Evolutionary conservation across 2,797 vertebrate species (phyloP), one percentile per base, ranked within the genome.

Genomic region (Lycodopsis pacificus): DNA sequence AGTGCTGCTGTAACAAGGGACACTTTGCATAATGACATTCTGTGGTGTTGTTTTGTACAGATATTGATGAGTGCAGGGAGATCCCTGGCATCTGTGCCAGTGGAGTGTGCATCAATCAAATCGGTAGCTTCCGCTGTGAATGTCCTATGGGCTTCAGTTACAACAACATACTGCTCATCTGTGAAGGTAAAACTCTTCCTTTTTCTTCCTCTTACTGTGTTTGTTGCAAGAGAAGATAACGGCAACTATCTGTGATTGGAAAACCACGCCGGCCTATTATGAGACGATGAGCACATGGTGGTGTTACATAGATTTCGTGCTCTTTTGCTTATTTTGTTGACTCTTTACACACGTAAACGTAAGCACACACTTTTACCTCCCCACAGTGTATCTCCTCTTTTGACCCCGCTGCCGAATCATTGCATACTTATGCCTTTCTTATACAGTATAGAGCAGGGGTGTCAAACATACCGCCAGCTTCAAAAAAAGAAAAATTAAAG

Each of bases 101-200:
- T 0, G 97, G 98, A 0, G 94, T 97, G 67, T 98, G 97, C 86
- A 96, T 98, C 94, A 98, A 98, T 93, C 98, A 99, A 85, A 97
- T 97, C 0, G 96, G 98, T 57, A 98, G 96, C 86, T 99, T 98
- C 95, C 95, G 96, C 71, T 99, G 98, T 32, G 96, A 98, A 91
- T 99, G 97, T 79, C 97, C 96, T 2, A 95, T 96, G 73, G 98
- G 97, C 65, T 99, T 99, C 95, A 95, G 96, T 91, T 98, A 98
- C 94, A 97, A 97, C 93, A 96, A 97, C 87, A 95, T 96, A 76
- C 92, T 98, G 67, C 96, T 98, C 81, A 96, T 97, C 89, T 99
- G 97, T 0, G 96, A 98, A 97, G 97, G 97, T 98, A 92, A 71
- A 36, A 69, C 32, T 25, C 2, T 1, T 70, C 10, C 14, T 49